Percentiles rank a stretch among this genome's conserved stretches.
Evolutionary conservation across 2,113 vertebrate genomes (phyloP).

Genomic region (Pristiophorus japonicus): DNA sequence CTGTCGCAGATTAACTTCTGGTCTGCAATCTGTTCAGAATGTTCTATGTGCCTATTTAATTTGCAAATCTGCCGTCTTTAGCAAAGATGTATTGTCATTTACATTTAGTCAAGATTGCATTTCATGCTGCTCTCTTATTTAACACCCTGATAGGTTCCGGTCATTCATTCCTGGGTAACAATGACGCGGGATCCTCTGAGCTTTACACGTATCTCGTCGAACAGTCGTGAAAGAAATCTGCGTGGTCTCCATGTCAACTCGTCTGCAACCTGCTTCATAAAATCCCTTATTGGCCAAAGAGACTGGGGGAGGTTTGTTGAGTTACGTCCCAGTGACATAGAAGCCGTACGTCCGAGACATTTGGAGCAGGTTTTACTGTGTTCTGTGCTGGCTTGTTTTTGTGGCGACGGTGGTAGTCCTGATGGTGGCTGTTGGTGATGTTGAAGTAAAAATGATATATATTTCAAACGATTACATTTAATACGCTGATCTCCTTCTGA

Average conservation of each 20-base stretch:
- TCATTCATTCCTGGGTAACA: conserved; percentile 40
- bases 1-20: conserved; percentile 20
- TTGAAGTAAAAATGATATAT: neutral
- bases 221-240: conserved; percentile 38
- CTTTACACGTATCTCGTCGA: conserved; percentile 33
- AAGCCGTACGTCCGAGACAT: neutral
- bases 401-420: neutral
- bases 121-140: conserved; percentile 35
- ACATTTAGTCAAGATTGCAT: neutral
- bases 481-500: neutral
- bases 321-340: neutral
- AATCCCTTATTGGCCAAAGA: neutral
- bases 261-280: neutral
- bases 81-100: neutral
- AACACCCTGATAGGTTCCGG: conserved; percentile 40
- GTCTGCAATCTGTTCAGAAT: conserved; percentile 9
- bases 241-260: conserved; percentile 39
- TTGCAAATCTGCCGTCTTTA: neutral
- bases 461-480: neutral
- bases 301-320: neutral
- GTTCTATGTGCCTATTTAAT: neutral
- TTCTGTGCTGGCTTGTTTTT: neutral
- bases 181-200: conserved; percentile 42
- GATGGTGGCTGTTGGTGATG: neutral
- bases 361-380: neutral